Base-by-base conservation (phyloP, 2,797 vertebrate species). In the Platyrinchus mystaceus region DNA sequence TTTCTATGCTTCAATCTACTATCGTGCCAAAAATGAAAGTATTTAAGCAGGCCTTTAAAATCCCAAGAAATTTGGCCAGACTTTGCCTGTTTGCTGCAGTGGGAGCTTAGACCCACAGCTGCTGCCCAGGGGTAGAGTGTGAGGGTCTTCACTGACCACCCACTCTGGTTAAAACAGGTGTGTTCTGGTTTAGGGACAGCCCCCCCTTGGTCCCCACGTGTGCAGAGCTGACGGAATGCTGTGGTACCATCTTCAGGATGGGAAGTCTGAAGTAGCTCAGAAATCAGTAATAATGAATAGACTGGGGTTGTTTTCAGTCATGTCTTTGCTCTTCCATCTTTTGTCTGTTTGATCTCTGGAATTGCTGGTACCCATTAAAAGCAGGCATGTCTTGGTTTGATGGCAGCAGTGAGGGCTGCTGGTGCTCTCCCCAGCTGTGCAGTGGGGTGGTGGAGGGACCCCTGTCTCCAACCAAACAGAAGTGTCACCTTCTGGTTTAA, bases 41-140 rank as follows among this genome's bases (percentile, higher is more conserved):
- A 2, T 24, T 74, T 67, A 36, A 69, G 46, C 4, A 36, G 52
- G 23, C 30, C 71, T 79, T 53, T 60, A 17, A 73, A 82, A 36
- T 50, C 18, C 44, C 8, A 2, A 8, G 68, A 28, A 76, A 24
- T n/a, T 12, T 2, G 39, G 53, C 19, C 50, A 59, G 64, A 4
- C 7, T 24, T 37, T 4, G 14, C 60, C 59, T 52, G 23, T 41
- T 62, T 5, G 4, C 15, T 75, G 41, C 14, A 0, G 0, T 47
- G 68, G 41, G 37, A 37, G 20, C 43, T 56, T 7, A 34, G 44
- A 16, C 10, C 21, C 47, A 27, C 41, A 30, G 39, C 18, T 55
- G 49, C 60, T 84, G 43, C 32, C 43, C 41, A 4, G 14, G 0
- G 7, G 8, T 36, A 6, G 30, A 15, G 34, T 41, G 66, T 14